Conservation (phyloP, 2,888 invertebrate species). For the Chloroclysta siterata region DNA sequence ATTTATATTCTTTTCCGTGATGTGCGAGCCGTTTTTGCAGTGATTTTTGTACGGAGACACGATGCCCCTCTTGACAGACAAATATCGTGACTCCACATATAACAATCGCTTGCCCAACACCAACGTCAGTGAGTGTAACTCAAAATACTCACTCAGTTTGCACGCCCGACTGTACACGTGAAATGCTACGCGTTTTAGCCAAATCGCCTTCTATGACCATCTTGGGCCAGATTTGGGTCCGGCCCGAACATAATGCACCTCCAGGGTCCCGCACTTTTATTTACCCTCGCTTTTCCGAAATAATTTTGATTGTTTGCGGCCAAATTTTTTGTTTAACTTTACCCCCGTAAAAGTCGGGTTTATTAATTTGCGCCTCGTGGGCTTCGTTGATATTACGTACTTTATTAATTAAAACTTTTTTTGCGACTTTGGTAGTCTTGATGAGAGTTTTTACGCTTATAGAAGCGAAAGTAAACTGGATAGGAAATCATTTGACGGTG, state of each 20-base stretch:
- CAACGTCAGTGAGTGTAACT: no score
- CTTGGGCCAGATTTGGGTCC: conserved; percentile 58
- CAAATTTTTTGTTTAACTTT: conserved; percentile 43
- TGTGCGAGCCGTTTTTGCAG: no score
- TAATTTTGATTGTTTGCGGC: conserved; percentile 46
- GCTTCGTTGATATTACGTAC: conserved; percentile 42
- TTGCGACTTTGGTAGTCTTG: conserved; percentile 40
- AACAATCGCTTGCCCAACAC: no score
- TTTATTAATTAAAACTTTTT: conserved; percentile 45
- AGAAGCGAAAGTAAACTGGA: conserved; percentile 12
- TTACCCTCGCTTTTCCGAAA: conserved; percentile 42
- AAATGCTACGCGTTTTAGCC: conserved; percentile 63
- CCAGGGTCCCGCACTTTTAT: conserved; percentile 46
- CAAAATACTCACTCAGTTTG: conserved; percentile 19
- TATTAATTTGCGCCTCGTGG: conserved; percentile 45
- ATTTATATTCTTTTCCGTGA: no score
- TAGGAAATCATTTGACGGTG: neutral
- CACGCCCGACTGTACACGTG: conserved; percentile 48
- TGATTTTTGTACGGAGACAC: no score
- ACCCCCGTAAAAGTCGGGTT: conserved; percentile 35
- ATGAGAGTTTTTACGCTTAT: conserved; percentile 31
- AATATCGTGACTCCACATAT: no score
- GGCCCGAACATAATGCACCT: conserved; percentile 54
- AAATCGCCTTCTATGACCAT: conserved; percentile 66
- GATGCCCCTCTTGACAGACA: no score